Evolutionary conservation across 2,888 invertebrate genomes (phyloP).

Genomic region (Campaea margaritaria): DNA sequence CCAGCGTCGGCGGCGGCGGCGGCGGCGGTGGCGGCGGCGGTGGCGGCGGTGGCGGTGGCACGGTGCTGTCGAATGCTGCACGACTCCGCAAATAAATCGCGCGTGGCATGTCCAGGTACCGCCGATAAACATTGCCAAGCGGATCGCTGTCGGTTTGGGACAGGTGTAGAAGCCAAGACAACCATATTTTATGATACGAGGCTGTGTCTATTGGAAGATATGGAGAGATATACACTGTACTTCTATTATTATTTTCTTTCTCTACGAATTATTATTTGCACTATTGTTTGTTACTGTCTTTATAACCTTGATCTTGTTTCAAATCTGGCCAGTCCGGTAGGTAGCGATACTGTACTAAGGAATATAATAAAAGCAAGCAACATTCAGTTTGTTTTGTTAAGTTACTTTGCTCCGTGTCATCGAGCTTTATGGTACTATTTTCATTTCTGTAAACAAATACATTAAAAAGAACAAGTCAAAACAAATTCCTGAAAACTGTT

Average conservation of each 20-base stretch:
- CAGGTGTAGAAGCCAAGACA: neutral
- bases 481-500: slow-evolving; percentile 15
- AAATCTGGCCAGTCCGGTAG: no score
- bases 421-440: neutral
- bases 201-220: neutral
- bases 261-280: no score
- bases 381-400: neutral
- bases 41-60: no score
- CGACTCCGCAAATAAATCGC: neutral
- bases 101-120: slow-evolving; percentile 3
- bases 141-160: no score
- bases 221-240: neutral
- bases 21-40: no score
- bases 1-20: no score
- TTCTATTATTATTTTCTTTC: no score
- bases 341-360: no score
- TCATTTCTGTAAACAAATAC: slow-evolving; percentile 20
- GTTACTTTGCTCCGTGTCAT: neutral
- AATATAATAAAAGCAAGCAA: no score
- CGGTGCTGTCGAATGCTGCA: neutral
- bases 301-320: no score
- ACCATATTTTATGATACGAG: neutral
- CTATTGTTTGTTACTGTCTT: no score
- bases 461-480: slow-evolving; percentile 23
- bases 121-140: neutral